These are phyloP conservation scores for Circaetus gallicus DNA, from an alignment of 2,113 vertebrate species.

Conservation along the genomic window DNA sequence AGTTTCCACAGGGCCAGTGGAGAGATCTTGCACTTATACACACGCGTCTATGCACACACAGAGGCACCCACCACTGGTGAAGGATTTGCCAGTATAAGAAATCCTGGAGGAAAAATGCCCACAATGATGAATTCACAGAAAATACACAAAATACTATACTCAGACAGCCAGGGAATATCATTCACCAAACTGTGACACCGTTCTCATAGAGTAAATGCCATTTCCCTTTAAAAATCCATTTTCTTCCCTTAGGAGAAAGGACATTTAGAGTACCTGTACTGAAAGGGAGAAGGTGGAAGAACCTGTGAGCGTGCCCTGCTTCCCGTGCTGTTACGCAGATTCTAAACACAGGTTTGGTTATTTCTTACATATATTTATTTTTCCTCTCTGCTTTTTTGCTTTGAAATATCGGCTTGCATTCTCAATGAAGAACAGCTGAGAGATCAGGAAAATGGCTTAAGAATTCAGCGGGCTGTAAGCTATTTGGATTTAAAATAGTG, in stretches of 20 bases:
- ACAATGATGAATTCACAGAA: not conserved
- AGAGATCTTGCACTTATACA: not conserved
- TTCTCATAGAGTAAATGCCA: not conserved
- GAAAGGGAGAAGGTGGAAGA: not conserved
- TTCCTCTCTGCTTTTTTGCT: not conserved
- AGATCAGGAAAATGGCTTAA: constrained; percentile 6
- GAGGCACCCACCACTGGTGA: not conserved
- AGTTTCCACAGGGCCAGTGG: not conserved
- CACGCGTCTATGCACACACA: too few relatives aligned
- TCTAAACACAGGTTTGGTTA: not conserved
- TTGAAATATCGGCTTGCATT: not conserved
- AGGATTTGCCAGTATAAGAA: not conserved
- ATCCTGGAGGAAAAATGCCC: not conserved
- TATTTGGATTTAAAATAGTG: constrained; percentile 51
- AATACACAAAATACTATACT: not conserved
- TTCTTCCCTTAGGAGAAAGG: not conserved
- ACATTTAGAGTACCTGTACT: not conserved
- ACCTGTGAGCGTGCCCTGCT: not conserved
- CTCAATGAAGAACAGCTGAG: constrained; percentile 32
- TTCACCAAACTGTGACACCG: not conserved
- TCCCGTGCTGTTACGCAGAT: not conserved
- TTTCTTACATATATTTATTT: not conserved
- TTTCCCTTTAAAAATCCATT: not conserved
- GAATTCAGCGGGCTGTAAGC: not conserved
- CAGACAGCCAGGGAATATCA: not conserved